Base-by-base conservation (phyloP, 2,113 vertebrate genomes). In the Maccullochella peelii region DNA sequence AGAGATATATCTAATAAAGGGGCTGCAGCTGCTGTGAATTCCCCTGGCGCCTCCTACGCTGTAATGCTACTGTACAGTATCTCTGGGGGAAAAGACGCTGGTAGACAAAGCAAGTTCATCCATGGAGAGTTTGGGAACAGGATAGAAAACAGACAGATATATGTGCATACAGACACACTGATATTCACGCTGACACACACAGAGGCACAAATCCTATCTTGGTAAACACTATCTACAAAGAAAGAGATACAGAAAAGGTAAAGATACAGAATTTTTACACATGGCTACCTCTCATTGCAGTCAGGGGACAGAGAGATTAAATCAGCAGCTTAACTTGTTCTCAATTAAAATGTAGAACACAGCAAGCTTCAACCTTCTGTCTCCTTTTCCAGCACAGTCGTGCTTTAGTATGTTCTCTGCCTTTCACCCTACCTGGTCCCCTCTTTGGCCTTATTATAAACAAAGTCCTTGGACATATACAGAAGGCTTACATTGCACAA, bases 311-410 rank as follows among this genome's bases (percentile, higher is more conserved):
- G 27, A 59, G n/a, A 88, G 83, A 91, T 94, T 83, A 84, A 86
- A 93, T 91, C 88, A 80, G 36, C 73, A 71, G 66, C 63, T 77
- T 79, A 82, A 82, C 73, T 85, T 84, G 63, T 85, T 85, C 69
- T 91, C 80, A 91, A 82, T 91, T 90, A 83, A 91, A 89, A 92
- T 83, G 63, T 77, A 80, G 73, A 88, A 57, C 47, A 73, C 44
- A 47, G 40, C 47, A 44, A 57, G 44, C 72, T 50, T 79, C 57
- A 47, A 47, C 47, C 47, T 52, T 71, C 16, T 59, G 8, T 78
- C 52, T 76, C 25, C 36, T 62, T 58, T 83, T 44, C 27, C 2
- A 4, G 62, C 20, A 7, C 38, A 74, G 40, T 10, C 6, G 1
- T 49, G 67, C 55, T 58, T 86, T 69, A 30, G 15, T 77, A 59